Percentiles rank a stretch among this genome's conserved stretches.
These are phyloP conservation scores for Ianthella basta DNA, from an alignment of 37 sponge, comb jelly and placozoan species.

Conservation along the genomic window DNA sequence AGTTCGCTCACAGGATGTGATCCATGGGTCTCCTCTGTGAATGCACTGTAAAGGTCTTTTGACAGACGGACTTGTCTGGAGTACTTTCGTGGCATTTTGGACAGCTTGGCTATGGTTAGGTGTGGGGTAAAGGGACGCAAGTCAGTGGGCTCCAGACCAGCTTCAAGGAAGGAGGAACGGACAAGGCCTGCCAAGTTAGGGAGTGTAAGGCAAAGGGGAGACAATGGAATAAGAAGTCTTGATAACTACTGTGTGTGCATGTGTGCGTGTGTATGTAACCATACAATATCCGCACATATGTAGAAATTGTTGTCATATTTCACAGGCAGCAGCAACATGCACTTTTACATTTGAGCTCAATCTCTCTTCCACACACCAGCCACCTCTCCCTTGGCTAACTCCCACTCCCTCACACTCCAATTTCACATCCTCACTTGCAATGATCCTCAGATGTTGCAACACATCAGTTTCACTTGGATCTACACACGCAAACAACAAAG, in stretches of 20 bases:
- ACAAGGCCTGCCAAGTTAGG: slow-evolving; percentile 18
- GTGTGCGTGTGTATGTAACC: not conserved
- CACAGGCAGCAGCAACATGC: no score
- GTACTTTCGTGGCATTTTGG: slow-evolving; percentile 22
- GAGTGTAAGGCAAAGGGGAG: no score
- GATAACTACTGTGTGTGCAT: not conserved
- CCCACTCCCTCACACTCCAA: no score
- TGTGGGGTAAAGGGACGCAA: slow-evolving; percentile 42
- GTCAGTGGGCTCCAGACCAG: slow-evolving; percentile 36
- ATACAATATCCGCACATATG: not conserved
- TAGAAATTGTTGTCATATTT: not conserved
- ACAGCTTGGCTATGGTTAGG: slow-evolving; percentile 60
- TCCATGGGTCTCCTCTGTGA: slow-evolving; percentile 21
- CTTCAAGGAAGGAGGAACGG: slow-evolving; percentile 16
- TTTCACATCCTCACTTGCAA: not conserved
- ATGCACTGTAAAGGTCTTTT: slow-evolving; percentile 1
- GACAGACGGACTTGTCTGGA: not conserved
- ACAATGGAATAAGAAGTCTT: no score
- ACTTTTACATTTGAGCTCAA: no score
- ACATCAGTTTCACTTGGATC: not conserved
- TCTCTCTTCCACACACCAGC: no score
- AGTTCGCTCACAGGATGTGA: not conserved
- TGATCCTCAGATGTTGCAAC: not conserved
- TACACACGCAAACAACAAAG: slow-evolving; percentile 4
- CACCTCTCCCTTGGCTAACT: no score